Conservation (phyloP, 2,113 vertebrate genomes). For the Uropsilus gracilis region DNA sequence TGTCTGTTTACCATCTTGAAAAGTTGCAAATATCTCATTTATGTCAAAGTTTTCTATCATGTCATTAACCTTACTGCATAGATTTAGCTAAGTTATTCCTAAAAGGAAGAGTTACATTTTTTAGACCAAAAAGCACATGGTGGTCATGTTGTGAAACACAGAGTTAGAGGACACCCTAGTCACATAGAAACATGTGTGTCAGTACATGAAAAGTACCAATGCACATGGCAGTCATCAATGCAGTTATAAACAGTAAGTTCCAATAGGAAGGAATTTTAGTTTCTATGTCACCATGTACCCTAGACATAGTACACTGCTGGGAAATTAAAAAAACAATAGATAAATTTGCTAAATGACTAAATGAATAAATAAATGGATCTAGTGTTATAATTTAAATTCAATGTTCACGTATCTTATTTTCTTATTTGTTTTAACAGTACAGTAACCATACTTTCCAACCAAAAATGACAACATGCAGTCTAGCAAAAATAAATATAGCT, state of each 20-base stretch:
- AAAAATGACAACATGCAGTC: neutral
- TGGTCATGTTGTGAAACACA: neutral
- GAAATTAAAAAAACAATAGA: neutral
- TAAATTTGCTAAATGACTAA: neutral
- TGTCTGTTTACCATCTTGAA: neutral
- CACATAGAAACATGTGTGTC: neutral
- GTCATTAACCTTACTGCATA: neutral
- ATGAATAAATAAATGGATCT: neutral
- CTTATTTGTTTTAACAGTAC: neutral
- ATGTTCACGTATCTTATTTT: neutral
- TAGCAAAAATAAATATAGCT: neutral
- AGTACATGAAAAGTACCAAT: neutral
- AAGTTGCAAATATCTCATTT: neutral
- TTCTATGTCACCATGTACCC: neutral
- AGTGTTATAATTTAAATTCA: neutral
- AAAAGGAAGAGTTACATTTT: neutral
- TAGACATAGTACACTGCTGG: neutral
- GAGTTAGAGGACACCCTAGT: neutral
- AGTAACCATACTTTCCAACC: neutral
- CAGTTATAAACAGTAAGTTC: neutral
- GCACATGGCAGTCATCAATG: neutral
- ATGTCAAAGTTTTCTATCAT: neutral
- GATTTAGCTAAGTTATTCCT: neutral
- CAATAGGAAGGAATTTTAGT: neutral
- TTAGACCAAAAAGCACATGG: neutral